These are phyloP conservation scores for Hirtodrosophila histrioides DNA, from an alignment of 2,888 invertebrate genomes.

Conservation along the genomic window DNA sequence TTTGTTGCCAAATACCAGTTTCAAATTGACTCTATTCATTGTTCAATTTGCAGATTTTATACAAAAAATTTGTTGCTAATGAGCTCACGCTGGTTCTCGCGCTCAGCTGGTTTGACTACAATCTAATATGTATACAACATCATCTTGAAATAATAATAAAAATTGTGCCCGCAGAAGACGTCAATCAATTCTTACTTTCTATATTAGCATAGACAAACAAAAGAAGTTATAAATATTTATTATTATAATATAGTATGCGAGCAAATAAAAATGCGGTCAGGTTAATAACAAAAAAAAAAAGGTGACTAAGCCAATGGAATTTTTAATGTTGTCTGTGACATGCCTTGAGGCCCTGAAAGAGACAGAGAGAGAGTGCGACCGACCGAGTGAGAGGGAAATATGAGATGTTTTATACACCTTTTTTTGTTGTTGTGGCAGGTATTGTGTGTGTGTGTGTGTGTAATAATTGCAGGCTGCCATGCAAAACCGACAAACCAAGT, in stretches of 20 bases:
- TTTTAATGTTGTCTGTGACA: constrained; percentile 30
- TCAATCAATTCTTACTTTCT: constrained; percentile 62
- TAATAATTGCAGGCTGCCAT: constrained; percentile 44
- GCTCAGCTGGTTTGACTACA: constrained; percentile 61
- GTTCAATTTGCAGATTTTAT: constrained; percentile 19
- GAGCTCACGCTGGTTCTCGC: constrained; percentile 31
- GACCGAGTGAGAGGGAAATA: neutral
- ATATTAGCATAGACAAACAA: constrained; percentile 42
- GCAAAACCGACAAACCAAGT: constrained; percentile 27
- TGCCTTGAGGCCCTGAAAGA: constrained; percentile 1
- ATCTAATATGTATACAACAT: constrained; percentile 48
- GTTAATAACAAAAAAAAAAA: constrained; percentile 22
- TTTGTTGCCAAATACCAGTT: constrained; percentile 28
- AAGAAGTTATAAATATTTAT: constrained; percentile 60
- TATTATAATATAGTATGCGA: constrained; percentile 44
- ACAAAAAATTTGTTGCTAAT: constrained; percentile 33
- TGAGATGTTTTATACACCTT: neutral
- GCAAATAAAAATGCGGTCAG: constrained; percentile 64
- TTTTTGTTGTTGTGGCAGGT: too few species aligned
- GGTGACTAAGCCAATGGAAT: constrained; percentile 63
- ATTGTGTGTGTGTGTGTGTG: neutral
- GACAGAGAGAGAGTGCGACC: constrained; percentile 17
- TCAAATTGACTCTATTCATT: constrained; percentile 21
- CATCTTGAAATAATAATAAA: constrained; percentile 4
- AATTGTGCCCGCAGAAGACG: constrained; percentile 8